Evolutionary conservation across 1,140 invertebrate species (phyloP).

Genomic region (Pissodes strobi): DNA sequence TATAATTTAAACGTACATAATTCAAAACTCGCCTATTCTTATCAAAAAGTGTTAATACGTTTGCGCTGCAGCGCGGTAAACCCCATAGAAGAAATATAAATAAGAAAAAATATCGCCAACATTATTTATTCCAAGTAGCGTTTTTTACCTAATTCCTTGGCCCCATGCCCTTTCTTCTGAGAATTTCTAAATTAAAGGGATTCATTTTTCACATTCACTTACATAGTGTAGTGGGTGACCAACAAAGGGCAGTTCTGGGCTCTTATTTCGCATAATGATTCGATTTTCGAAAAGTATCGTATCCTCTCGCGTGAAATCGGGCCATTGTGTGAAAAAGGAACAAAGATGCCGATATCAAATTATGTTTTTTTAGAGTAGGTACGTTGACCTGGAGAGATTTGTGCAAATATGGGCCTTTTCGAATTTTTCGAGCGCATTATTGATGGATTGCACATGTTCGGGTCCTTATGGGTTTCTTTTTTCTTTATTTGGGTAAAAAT

Average conservation of each 20-base stretch:
- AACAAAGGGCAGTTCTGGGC: constrained; percentile 23
- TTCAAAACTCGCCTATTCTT: too few relatives aligned
- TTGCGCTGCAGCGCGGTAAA: too few relatives aligned
- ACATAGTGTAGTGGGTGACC: constrained; percentile 26
- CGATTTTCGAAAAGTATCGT: constrained; percentile 33
- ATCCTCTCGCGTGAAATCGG: constrained; percentile 37
- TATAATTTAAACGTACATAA: too few relatives aligned
- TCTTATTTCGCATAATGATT: constrained; percentile 35
- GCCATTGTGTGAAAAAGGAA: constrained; percentile 31
- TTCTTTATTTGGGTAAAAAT: constrained; percentile 31
- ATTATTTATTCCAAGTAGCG: not conserved
- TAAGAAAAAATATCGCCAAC: too few relatives aligned
- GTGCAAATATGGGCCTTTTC: constrained; percentile 37
- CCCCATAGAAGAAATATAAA: too few relatives aligned
- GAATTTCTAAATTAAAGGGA: constrained; percentile 28
- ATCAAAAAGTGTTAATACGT: too few relatives aligned
- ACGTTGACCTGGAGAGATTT: constrained; percentile 35
- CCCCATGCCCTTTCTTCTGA: constrained; percentile 14
- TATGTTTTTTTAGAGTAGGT: constrained; percentile 30
- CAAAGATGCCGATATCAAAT: constrained; percentile 41
- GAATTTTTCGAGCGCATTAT: constrained; percentile 21
- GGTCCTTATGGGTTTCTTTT: constrained; percentile 34
- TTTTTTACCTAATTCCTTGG: constrained; percentile 20
- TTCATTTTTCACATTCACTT: constrained; percentile 34
- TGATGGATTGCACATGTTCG: constrained; percentile 39